These are phyloP conservation scores for Myzus persicae DNA, from an alignment of 1,140 invertebrate genomes.

Conservation along the genomic window DNA sequence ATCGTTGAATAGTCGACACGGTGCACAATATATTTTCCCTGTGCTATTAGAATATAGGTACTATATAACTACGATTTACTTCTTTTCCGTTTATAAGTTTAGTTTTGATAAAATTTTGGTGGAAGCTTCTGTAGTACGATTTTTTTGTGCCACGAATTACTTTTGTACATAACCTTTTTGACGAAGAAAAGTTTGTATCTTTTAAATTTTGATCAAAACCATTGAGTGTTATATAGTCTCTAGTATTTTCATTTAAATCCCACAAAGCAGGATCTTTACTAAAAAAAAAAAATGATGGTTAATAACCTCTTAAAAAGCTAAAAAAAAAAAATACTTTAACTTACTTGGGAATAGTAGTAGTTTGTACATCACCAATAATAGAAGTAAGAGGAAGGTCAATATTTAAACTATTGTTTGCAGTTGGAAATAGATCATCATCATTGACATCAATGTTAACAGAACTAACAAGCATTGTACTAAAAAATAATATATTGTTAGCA, in stretches of 20 bases:
- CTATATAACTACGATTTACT: neutral
- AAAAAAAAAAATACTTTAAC: neutral
- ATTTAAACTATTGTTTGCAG: neutral
- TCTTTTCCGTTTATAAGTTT: neutral
- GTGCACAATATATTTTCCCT: neutral
- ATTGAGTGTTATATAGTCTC: neutral
- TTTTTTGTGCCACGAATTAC: neutral
- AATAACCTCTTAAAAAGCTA: neutral
- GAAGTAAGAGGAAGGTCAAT: neutral
- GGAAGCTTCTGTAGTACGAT: neutral
- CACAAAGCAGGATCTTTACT: conserved; percentile 7
- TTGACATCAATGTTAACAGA: neutral
- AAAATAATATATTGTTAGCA: neutral
- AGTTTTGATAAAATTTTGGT: neutral
- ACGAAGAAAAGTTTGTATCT: neutral
- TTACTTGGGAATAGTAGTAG: neutral
- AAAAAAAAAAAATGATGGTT: neutral
- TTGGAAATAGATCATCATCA: neutral
- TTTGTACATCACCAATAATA: neutral
- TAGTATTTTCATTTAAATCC: neutral
- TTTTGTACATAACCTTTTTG: neutral
- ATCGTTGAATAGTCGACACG: neutral
- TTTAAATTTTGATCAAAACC: conserved; percentile 15
- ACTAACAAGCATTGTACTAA: neutral
- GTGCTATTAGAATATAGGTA: neutral